A percentile compares a stretch with the other conserved stretches of the same genome.
Conservation (phyloP, 2,797 vertebrate genomes). For the Sebastes hubbsi region DNA sequence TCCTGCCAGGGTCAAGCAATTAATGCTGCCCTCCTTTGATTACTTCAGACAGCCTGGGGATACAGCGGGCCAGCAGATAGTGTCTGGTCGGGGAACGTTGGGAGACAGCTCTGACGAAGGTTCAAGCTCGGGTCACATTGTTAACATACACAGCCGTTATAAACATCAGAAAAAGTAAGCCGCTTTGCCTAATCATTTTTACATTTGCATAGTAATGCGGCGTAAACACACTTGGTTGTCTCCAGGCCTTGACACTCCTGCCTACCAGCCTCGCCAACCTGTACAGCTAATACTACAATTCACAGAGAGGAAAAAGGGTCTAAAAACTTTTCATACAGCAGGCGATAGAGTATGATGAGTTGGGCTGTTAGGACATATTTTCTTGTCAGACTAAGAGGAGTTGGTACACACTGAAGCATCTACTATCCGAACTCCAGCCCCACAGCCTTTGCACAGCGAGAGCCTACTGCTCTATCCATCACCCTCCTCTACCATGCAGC, state of each 20-base stretch:
- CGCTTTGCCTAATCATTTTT: slow-evolving; percentile 61
- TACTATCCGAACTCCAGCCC: background rate
- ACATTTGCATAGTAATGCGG: slow-evolving; percentile 71
- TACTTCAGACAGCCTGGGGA: slow-evolving; percentile 64
- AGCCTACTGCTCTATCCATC: slow-evolving; percentile 20
- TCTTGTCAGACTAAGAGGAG: background rate
- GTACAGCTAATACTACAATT: slow-evolving; percentile 10
- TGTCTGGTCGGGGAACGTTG: slow-evolving; percentile 25
- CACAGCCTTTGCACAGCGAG: slow-evolving; percentile 8
- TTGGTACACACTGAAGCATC: background rate
- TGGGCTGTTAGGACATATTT: background rate
- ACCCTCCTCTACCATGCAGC: slow-evolving; percentile 11
- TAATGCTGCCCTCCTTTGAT: slow-evolving; percentile 78
- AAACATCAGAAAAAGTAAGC: slow-evolving; percentile 65
- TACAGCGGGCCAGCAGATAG: slow-evolving; percentile 51
- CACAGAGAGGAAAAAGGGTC: slow-evolving; percentile 3
- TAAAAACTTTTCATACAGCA: slow-evolving; percentile 6
- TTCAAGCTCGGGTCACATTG: slow-evolving; percentile 65
- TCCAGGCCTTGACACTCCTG: slow-evolving; percentile 42
- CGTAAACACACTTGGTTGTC: slow-evolving; percentile 56
- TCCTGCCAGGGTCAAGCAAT: slow-evolving; percentile 78
- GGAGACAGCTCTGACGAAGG: slow-evolving; percentile 73
- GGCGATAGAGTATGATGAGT: background rate
- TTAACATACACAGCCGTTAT: slow-evolving; percentile 59
- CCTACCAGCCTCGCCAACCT: slow-evolving; percentile 17